Evolutionary conservation across 2,797 vertebrate species (phyloP).

Genomic region (Micrastur ruficollis): DNA sequence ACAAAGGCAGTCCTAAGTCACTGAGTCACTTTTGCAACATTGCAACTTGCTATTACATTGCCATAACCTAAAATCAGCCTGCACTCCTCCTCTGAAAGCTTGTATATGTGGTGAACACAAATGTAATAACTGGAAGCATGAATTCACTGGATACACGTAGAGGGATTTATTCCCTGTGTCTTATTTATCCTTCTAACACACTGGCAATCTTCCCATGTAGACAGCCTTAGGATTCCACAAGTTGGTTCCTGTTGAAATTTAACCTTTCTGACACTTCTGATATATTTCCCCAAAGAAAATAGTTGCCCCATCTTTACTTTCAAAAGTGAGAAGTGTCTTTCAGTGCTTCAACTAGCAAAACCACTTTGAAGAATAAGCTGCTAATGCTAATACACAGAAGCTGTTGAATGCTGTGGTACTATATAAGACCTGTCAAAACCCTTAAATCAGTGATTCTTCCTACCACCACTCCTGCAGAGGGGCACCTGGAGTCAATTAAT

Average conservation of each 20-base stretch:
- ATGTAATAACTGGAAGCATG: not conserved
- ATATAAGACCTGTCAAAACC: not conserved
- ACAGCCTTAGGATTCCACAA: not conserved
- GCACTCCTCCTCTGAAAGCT: not conserved
- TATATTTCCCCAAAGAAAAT: not conserved
- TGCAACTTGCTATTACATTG: not conserved
- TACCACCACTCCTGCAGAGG: not conserved
- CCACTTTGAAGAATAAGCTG: not conserved
- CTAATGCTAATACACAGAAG: not conserved
- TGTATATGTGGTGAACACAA: not conserved
- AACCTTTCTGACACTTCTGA: not conserved
- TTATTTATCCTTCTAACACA: not conserved
- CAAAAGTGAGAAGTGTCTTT: not conserved
- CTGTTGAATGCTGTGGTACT: not conserved
- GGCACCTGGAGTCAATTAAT: constrained; percentile 13
- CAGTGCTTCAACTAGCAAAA: not conserved
- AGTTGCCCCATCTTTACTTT: not conserved
- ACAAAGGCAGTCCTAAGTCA: not conserved
- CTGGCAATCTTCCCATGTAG: not conserved
- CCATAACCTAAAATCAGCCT: not conserved
- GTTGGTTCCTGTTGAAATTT: not conserved
- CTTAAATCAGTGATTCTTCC: not conserved
- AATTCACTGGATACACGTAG: not conserved
- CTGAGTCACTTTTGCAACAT: not conserved
- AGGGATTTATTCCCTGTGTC: not conserved